These are phyloP conservation scores for Eudemis profundana DNA, from an alignment of 2,888 invertebrate genomes.

Conservation along the genomic window DNA sequence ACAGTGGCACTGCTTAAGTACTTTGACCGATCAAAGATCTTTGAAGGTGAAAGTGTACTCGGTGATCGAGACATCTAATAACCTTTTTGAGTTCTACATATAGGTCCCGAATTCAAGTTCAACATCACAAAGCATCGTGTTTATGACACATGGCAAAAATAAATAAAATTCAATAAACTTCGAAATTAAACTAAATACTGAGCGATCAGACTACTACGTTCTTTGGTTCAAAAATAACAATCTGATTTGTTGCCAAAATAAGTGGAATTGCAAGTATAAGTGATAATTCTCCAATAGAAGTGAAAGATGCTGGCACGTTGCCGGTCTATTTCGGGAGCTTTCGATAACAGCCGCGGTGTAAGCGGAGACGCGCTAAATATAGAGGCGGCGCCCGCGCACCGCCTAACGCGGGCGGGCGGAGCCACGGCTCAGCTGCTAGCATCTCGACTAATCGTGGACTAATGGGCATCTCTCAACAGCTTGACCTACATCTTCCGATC, in stretches of 20 bases:
- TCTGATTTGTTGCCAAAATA: neutral
- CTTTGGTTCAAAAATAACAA: neutral
- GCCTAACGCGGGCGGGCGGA: conserved; percentile 23
- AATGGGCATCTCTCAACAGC: conserved; percentile 4
- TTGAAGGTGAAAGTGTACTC: too few relatives aligned
- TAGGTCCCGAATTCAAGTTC: too few relatives aligned
- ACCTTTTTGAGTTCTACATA: too few relatives aligned
- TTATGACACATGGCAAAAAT: neutral
- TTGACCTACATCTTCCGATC: too few relatives aligned
- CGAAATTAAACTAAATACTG: neutral
- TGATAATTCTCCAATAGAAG: conserved; percentile 14
- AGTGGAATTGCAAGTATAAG: conserved; percentile 1
- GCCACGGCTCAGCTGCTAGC: neutral
- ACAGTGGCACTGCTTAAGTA: too few relatives aligned
- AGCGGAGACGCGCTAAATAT: conserved; percentile 37
- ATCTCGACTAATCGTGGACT: conserved; percentile 7
- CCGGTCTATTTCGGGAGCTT: conserved; percentile 29
- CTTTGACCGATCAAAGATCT: too few relatives aligned
- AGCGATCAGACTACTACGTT: neutral
- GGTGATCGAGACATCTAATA: too few relatives aligned
- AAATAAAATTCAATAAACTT: neutral
- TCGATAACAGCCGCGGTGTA: conserved; percentile 16
- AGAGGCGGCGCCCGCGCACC: conserved; percentile 34
- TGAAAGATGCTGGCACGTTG: conserved; percentile 21
- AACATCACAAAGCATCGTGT: too few relatives aligned